phyloP scores from a whole-genome alignment of 2,113 vertebrate species.

The Apistogramma diplotaenia region DNA sequence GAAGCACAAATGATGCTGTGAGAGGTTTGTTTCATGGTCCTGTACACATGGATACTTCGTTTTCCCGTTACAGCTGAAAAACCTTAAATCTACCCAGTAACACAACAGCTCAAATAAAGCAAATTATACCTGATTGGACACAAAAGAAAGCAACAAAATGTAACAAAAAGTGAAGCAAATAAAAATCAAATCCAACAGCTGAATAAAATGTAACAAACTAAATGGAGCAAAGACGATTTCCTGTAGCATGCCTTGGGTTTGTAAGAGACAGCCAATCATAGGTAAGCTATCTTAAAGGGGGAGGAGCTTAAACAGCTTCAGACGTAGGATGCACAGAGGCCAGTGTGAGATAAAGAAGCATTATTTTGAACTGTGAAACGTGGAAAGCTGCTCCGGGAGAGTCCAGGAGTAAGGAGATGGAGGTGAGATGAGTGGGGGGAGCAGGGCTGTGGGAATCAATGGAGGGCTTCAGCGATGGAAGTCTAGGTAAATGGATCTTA shows the following conservation, averaged over 20 bases:
- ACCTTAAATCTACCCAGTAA: not conserved
- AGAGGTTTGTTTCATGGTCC: not conserved
- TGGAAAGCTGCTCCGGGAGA: not conserved
- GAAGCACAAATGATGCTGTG: not conserved
- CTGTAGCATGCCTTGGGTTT: not conserved
- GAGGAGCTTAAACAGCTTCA: not conserved
- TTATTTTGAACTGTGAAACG: not conserved
- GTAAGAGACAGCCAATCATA: not conserved
- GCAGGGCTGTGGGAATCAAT: slow-evolving; percentile 5
- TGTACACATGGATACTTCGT: not conserved
- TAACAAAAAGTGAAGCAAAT: too few species aligned
- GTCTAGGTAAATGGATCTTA: slow-evolving; percentile 82
- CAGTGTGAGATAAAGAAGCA: not conserved
- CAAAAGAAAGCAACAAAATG: not conserved
- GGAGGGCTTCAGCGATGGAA: slow-evolving; percentile 38
- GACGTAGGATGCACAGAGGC: not conserved
- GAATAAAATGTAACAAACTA: too few species aligned
- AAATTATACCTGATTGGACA: not conserved
- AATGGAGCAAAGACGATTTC: too few species aligned
- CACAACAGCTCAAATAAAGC: not conserved
- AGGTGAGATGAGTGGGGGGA: not conserved
- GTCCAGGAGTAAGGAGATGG: not conserved
- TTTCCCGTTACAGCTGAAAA: not conserved
- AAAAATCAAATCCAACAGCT: too few species aligned
- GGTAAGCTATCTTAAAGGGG: not conserved